A percentile compares a stretch with the other conserved stretches of the same genome.
Evolutionary conservation across 2,797 vertebrate genomes (phyloP).

Genomic region (Miichthys miiuy): DNA sequence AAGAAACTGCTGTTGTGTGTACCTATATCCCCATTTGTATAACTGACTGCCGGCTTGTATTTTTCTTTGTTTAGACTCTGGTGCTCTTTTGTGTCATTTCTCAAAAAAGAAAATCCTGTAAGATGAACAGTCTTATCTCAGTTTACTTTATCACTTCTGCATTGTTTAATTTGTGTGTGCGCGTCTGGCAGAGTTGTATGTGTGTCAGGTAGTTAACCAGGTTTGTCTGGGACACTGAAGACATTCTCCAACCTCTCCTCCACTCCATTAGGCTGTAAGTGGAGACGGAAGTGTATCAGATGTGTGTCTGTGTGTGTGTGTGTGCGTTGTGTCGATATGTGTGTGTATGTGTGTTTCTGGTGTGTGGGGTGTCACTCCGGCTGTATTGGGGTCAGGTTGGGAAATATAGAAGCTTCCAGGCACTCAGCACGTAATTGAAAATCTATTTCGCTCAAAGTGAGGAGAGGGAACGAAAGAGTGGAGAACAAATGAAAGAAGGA

Average conservation of each 20-base stretch:
- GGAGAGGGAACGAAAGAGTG: conserved; percentile 77
- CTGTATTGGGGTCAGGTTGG: conserved; percentile 87
- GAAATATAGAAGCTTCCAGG: conserved; percentile 87
- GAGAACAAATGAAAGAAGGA: conserved; percentile 81
- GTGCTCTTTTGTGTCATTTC: neutral
- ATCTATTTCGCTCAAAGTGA: conserved; percentile 88
- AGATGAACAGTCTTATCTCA: neutral
- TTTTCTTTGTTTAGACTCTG: neutral
- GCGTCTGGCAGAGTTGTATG: conserved; percentile 10
- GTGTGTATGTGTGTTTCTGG: conserved; percentile 58
- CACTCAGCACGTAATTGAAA: conserved; percentile 88
- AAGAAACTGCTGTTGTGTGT: neutral
- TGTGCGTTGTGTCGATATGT: conserved; percentile 31
- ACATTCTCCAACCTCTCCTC: conserved; percentile 72
- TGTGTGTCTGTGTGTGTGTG: conserved; percentile 47
- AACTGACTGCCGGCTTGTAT: no score
- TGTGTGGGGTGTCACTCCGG: conserved; percentile 75
- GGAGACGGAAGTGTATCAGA: conserved; percentile 73
- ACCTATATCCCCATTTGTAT: no score
- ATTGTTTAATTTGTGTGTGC: conserved; percentile 34
- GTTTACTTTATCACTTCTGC: neutral
- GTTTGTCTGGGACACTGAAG: conserved; percentile 69
- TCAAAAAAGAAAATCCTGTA: neutral
- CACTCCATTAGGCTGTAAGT: conserved; percentile 81
- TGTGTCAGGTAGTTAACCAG: conserved; percentile 60